A percentile compares a stretch with the other conserved stretches of the same genome.
These are phyloP conservation scores for Manis pentadactyla DNA, from an alignment of 2,797 vertebrate species.

Conservation along the genomic window DNA sequence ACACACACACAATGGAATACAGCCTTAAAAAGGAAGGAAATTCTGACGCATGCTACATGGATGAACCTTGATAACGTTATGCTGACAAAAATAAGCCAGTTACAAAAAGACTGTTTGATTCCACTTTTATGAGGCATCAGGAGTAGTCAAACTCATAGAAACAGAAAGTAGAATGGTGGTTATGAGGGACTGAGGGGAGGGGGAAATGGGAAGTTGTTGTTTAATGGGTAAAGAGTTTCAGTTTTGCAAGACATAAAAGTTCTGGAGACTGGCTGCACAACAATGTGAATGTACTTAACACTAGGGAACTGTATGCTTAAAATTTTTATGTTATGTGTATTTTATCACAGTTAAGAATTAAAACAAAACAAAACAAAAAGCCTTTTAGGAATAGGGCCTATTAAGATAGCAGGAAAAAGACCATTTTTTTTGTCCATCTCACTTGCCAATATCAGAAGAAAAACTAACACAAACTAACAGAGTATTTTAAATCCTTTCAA, in stretches of 20 bases:
- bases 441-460: constrained; percentile 33
- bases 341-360: constrained; percentile 14
- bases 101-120: too few species aligned
- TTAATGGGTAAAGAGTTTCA: not conserved
- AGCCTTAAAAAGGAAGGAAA: too few species aligned
- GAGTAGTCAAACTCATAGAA: too few species aligned
- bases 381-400: not conserved
- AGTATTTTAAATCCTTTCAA: constrained; percentile 48
- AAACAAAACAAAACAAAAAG: not conserved
- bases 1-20: too few species aligned
- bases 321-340: not conserved
- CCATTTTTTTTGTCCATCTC: not conserved
- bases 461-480: not conserved
- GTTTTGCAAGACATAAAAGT: constrained; percentile 18
- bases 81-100: too few species aligned
- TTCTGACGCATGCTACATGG: too few species aligned
- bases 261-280: not conserved
- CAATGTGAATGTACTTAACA: not conserved
- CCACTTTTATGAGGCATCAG: too few species aligned
- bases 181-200: not conserved
- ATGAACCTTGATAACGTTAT: too few species aligned
- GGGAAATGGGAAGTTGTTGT: not conserved
- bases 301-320: not conserved
- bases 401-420: not conserved
- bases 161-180: not conserved